Evolutionary conservation across 1,140 invertebrate species (phyloP).

Genomic region (Euglossa dilemma): DNA sequence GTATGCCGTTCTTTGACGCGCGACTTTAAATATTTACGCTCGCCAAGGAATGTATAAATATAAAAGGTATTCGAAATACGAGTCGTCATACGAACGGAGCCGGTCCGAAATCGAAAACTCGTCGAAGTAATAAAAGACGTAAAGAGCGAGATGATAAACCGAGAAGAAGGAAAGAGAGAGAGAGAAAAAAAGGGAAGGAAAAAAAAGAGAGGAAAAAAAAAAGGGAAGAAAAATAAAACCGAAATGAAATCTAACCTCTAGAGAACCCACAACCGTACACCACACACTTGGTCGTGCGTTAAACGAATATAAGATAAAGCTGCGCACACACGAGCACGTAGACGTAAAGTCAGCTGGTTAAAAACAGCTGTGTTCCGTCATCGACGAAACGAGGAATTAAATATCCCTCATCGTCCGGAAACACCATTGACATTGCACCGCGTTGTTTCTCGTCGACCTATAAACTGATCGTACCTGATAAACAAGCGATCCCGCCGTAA

Average conservation of each 20-base stretch:
- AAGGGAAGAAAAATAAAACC: neutral
- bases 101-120: no score
- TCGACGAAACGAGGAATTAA: conserved; percentile 62
- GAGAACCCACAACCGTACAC: neutral
- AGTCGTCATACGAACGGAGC: neutral
- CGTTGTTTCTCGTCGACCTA: conserved; percentile 27
- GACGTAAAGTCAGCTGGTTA: conserved; percentile 79
- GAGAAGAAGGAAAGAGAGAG: neutral
- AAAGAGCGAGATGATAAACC: neutral
- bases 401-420: conserved; percentile 40
- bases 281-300: neutral
- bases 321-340: conserved; percentile 64
- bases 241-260: conserved; percentile 42
- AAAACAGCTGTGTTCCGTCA: conserved; percentile 79
- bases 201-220: neutral
- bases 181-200: neutral
- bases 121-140: neutral
- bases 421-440: conserved; percentile 49
- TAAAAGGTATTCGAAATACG: neutral
- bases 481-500: conserved; percentile 24
- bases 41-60: conserved; percentile 1
- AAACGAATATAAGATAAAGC: conserved; percentile 35
- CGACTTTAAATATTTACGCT: conserved; percentile 36
- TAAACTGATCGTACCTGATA: conserved; percentile 24
- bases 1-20: neutral